A percentile compares a stretch with the other conserved stretches of the same genome.
Evolutionary conservation across 2,888 invertebrate species (phyloP).

Genomic region (Archips xylosteana): DNA sequence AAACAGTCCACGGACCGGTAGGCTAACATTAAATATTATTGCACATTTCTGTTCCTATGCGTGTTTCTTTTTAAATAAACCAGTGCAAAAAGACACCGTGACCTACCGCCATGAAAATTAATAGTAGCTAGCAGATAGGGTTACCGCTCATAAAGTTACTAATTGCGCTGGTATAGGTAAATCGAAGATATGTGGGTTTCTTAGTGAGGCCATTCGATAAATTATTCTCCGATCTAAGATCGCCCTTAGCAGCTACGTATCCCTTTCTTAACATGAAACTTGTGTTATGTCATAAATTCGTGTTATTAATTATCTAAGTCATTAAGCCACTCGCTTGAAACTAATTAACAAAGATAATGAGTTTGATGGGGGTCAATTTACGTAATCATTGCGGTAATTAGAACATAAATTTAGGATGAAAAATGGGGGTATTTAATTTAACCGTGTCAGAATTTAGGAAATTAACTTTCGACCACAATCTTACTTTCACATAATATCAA

Average conservation of each 20-base stretch:
- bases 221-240: too few species aligned
- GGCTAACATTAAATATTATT: not conserved
- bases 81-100: too few species aligned
- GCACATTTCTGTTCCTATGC: too few species aligned
- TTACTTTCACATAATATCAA: not conserved
- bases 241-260: too few species aligned
- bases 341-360: constrained; percentile 3
- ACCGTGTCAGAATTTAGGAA: not conserved
- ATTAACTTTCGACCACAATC: not conserved
- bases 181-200: too few species aligned
- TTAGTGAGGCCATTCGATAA: too few species aligned
- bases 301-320: constrained; percentile 4
- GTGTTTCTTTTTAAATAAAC: too few species aligned
- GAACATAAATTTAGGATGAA: not conserved
- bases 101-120: too few species aligned
- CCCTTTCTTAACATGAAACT: not conserved
- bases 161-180: too few species aligned
- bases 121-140: too few species aligned
- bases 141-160: too few species aligned
- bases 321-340: not conserved
- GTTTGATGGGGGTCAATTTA: not conserved
- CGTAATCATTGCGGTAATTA: constrained; percentile 1
- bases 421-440: not conserved
- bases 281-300: not conserved
- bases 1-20: not conserved